Evolutionary conservation across 2,888 invertebrate species (phyloP).

Genomic region (Trichacis sp.): DNA sequence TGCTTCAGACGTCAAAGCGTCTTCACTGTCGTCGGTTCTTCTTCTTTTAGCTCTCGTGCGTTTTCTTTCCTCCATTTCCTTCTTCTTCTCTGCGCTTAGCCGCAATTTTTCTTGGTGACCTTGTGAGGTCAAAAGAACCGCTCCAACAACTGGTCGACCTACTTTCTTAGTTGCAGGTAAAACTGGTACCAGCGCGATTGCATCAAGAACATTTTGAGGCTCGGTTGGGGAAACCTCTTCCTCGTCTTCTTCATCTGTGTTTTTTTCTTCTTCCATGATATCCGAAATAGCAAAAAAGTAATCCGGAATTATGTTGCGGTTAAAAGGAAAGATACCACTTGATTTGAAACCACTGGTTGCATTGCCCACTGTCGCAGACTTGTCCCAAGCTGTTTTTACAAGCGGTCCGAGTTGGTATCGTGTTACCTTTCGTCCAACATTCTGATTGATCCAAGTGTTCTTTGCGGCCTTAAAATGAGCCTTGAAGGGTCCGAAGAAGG

Average conservation of each 20-base stretch:
- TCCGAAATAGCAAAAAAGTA: constrained; percentile 22
- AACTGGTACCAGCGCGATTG: not conserved
- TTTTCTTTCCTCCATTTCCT: not conserved
- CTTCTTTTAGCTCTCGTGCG: not conserved
- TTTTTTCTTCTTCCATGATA: not conserved
- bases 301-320: constrained; percentile 2
- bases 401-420: not conserved
- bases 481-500: constrained; percentile 49
- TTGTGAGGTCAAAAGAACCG: not conserved
- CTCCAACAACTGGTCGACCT: not conserved
- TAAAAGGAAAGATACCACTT: not conserved
- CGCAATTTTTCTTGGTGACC: not conserved
- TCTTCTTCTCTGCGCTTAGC: not conserved
- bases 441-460: not conserved
- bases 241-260: not conserved
- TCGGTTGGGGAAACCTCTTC: not conserved
- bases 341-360: constrained; percentile 1
- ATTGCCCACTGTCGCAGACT: not conserved
- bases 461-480: not conserved
- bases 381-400: constrained; percentile 11
- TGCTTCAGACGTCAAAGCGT: not conserved
- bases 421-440: not conserved
- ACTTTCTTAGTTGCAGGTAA: not conserved
- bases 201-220: not conserved
- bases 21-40: not conserved